Base-by-base conservation (phyloP, 2,797 vertebrate species). In the Pelochelys cantorii region DNA sequence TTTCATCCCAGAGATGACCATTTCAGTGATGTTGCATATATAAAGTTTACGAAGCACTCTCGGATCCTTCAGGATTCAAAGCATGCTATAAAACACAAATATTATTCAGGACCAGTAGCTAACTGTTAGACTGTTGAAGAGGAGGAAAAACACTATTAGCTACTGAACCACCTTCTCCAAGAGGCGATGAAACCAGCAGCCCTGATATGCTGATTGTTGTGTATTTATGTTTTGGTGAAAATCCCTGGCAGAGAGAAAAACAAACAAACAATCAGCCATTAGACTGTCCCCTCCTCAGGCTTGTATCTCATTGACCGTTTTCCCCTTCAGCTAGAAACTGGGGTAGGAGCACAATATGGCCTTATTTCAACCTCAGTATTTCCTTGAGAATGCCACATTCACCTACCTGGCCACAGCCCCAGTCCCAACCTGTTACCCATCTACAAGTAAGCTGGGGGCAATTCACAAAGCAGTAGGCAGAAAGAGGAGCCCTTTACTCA, bases 1-100 rank as follows among this genome's bases (percentile, higher is more conserved):
- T 95, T 95, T 93, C 94, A 95, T 80, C 95, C 93, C 83, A n/a
- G 90, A 87, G 91, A 78, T 34, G 10, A 88, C 86, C 80, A 22
- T 31, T 11, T 48, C 29, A 2, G 92, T 74, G 90, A 83, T 13
- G 75, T 88, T 42, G 2, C 78, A 42, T 7, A 4, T 9, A 17
- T 88, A 74, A 90, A 94, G 80, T 88, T 94, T 85, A 83, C 0
- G 62, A 48, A 90, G 95, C 77, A 42, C 94, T 82, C 18, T 3
- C 86, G 86, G 86, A 62, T 91, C 91, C 95, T 95, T 89, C 0
- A 0, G 4, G 23, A 59, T 74, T 84, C 37, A 87, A 83, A 87
- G 18, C 53, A 84, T 90, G 85, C 94, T 96, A 91, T 74, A 92
- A 93, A 93, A 2, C 87, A 84, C 93, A 96, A 95, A 86, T 1